Percentiles rank a stretch among this genome's conserved stretches.
Conservation (phyloP, 2,888 invertebrate genomes). For the Trichopria drosophilae region DNA sequence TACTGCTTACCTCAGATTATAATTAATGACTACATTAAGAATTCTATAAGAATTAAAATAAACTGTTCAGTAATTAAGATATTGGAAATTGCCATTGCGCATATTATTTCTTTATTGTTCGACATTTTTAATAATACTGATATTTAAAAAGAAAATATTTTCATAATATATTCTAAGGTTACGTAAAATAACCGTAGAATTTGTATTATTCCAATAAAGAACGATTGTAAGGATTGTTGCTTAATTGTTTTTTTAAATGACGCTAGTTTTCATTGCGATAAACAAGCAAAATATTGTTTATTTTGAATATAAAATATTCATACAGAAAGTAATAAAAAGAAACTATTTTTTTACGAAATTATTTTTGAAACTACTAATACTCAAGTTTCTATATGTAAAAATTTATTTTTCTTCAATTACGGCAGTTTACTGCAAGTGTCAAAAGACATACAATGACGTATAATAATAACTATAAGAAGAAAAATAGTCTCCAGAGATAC, state of each 20-base stretch:
- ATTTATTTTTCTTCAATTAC: no score
- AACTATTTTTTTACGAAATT: no score
- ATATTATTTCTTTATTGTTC: not conserved
- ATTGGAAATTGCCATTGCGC: not conserved
- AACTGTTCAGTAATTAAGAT: slow-evolving; percentile 13
- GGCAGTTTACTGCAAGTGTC: no score
- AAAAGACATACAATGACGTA: no score
- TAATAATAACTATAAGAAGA: no score
- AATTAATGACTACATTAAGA: slow-evolving; percentile 24
- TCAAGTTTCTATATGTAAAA: no score
- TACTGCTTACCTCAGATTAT: no score
- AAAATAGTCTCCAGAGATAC: no score
- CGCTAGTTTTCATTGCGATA: not conserved
- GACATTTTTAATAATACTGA: not conserved
- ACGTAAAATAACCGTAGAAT: not conserved
- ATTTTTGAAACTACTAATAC: no score
- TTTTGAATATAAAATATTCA: not conserved
- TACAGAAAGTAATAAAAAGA: not conserved
- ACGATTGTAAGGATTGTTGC: slow-evolving; percentile 1
- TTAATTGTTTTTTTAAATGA: slow-evolving; percentile 1
- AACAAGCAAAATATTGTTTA: not conserved
- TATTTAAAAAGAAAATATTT: not conserved
- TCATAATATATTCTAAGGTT: not conserved
- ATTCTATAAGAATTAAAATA: slow-evolving; percentile 4
- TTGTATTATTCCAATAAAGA: not conserved